phyloP scores from a whole-genome alignment of 2,113 vertebrate species.

The Phyllopteryx taeniolatus region DNA sequence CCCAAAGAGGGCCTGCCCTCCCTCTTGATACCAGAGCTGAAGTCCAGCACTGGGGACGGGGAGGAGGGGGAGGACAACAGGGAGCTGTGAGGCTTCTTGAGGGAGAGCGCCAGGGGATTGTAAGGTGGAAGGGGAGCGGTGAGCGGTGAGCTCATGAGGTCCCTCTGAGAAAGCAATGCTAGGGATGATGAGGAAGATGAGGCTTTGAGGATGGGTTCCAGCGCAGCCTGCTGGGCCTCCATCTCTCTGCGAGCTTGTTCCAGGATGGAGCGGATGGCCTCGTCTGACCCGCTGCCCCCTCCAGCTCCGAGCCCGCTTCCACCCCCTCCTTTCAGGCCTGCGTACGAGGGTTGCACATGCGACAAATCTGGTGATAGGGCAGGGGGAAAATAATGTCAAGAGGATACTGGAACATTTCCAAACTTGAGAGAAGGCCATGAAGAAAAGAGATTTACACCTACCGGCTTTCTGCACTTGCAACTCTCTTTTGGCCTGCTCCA shows the following conservation, averaged over 20 bases:
- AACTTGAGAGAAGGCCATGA: neutral
- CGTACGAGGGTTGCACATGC: conserved; percentile 66
- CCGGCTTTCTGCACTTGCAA: conserved; percentile 95
- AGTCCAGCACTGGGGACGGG: conserved; percentile 78
- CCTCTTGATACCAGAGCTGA: conserved; percentile 79
- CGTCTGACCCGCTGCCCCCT: conserved; percentile 78
- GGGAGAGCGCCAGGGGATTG: conserved; percentile 83
- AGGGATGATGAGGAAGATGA: conserved; percentile 73
- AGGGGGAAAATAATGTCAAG: conserved; percentile 13
- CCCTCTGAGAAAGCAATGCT: conserved; percentile 79
- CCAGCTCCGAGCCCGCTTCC: conserved; percentile 56
- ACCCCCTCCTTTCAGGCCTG: conserved; percentile 67
- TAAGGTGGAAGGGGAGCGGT: conserved; percentile 81
- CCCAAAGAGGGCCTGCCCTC: conserved; percentile 75
- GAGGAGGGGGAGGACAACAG: conserved; percentile 74
- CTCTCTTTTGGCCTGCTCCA: conserved; percentile 94
- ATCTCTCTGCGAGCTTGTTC: conserved; percentile 93
- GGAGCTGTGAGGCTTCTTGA: conserved; percentile 82
- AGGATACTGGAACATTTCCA: conserved; percentile 1
- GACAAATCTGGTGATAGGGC: conserved; percentile 77
- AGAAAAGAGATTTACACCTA: conserved; percentile 52
- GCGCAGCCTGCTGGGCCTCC: conserved; percentile 90
- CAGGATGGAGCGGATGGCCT: conserved; percentile 92
- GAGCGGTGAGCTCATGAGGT: conserved; percentile 83
- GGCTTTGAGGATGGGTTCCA: conserved; percentile 89